Conservation (phyloP, 1,140 invertebrate genomes). For the Chymomyza costata region DNA sequence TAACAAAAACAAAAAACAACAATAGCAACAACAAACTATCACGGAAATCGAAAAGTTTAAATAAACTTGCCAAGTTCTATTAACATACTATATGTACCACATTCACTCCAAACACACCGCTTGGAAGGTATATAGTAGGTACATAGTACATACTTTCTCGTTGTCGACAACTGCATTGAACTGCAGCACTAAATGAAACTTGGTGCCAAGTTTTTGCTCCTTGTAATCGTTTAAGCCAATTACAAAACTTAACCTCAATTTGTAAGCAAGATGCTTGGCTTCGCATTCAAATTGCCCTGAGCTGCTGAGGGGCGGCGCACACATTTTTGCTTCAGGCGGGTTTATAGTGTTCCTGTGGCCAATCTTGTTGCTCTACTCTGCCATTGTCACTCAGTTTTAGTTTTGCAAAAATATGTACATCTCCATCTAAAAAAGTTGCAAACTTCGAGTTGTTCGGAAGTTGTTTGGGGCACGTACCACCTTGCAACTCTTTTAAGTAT, state of each 20-base stretch:
- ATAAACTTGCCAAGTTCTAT: slow-evolving; percentile 26
- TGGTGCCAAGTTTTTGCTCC: slow-evolving; percentile 41
- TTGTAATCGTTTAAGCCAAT: slow-evolving; percentile 68
- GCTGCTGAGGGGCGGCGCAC: slow-evolving; percentile 2
- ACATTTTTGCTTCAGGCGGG: slow-evolving; percentile 11
- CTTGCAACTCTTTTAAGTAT: slow-evolving; percentile 11
- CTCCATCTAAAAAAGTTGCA: too few species aligned
- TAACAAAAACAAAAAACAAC: background rate
- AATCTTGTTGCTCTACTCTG: background rate
- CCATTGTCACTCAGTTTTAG: slow-evolving; percentile 52
- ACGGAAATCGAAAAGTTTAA: slow-evolving; percentile 22
- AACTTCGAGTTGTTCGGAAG: slow-evolving; percentile 5
- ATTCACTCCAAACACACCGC: too few species aligned
- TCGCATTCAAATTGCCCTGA: too few species aligned
- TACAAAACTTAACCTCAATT: slow-evolving; percentile 66
- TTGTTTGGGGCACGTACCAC: too few species aligned
- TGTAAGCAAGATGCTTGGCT: slow-evolving; percentile 2
- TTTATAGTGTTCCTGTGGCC: background rate
- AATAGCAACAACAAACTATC: slow-evolving; percentile 4
- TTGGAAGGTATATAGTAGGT: too few species aligned
- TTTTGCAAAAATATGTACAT: slow-evolving; percentile 32
- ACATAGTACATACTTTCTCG: too few species aligned
- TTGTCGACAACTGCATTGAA: too few species aligned
- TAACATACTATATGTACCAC: background rate
- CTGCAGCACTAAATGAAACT: slow-evolving; percentile 16